Evolutionary conservation across 30 jellyfish, hydroid and myxozoan species (phyloP), one percentile per base, ranked within the genome.

Genomic region (Aurelia coerulea): DNA sequence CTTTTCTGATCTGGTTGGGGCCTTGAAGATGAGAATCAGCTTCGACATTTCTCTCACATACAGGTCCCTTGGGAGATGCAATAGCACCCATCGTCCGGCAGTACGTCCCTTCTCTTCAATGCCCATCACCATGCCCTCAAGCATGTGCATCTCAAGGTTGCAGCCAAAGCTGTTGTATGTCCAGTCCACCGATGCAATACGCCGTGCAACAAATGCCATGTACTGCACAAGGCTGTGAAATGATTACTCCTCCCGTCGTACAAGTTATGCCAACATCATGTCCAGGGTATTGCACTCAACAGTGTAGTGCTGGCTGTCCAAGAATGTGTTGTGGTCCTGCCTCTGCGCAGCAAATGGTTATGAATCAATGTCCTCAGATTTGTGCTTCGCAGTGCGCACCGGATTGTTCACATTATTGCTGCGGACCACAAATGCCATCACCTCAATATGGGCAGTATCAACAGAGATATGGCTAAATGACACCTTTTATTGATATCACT

Each of bases 351-450:
- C 95, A 76, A 62, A 79, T 73, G 59, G 69, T 68, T 80, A 73
- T 75, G 70, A 76, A 86, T 49, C 95, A 86, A 39, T 86, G 95
- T 65, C 95, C 95, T 39, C 95, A 53, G 35, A 53, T 86, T 70
- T 86, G 95, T 33, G 54, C 90, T 50, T 89, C 77, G 85, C 95
- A 86, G 54, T 86, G 95, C 59, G 95, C 95, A 29, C 90, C 95
- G 15, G 85, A 76, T 70, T 86, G 95, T 70, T 77, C 95, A 16
- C 95, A 76, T 69, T 68, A 84, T 16, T 86, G 95, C 70, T 86
- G 95, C 56, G 95, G 95, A 12, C 94, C 94, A 2, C 94, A 85
- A 41, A 85, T 41, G 70, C 83, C 65, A 87, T 64, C 56, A 79
- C 93, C 56, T 46, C 56, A 46, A 46, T 46, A 46, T 46, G 56